Percentiles rank a stretch among this genome's conserved stretches.
Evolutionary conservation across 2,113 vertebrate species (phyloP).

Genomic region (Telmatochromis sp.): DNA sequence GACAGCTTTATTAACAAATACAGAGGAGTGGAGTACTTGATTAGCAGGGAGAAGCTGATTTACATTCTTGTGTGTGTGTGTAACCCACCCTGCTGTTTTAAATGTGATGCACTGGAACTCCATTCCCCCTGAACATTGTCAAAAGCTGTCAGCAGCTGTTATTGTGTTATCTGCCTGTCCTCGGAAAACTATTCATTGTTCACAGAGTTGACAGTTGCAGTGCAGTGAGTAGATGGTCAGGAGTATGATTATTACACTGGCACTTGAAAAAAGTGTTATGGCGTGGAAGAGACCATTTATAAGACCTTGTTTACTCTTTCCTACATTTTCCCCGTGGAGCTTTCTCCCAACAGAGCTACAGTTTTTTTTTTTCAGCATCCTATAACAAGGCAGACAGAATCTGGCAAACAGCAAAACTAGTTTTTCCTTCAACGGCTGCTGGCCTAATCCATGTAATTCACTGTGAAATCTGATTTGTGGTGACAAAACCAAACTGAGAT

Average conservation of each 20-base stretch:
- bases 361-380: neutral
- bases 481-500: conserved; percentile 24
- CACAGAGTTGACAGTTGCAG: conserved; percentile 9
- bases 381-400: neutral
- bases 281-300: neutral
- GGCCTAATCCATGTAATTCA: conserved; percentile 21
- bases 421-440: neutral
- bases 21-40: conserved; percentile 30
- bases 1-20: conserved; percentile 58
- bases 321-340: neutral
- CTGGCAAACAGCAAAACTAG: neutral
- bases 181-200: neutral
- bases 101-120: neutral
- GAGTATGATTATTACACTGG: neutral
- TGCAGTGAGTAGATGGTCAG: conserved; percentile 6
- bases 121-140: neutral
- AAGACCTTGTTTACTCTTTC: conserved; percentile 10
- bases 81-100: neutral
- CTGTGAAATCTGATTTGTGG: conserved; percentile 45
- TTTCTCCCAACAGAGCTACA: neutral
- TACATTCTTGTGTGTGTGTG: conserved; percentile 1
- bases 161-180: neutral
- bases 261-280: neutral
- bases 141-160: conserved; percentile 4
- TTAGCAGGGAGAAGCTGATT: conserved; percentile 35